Percentiles rank a stretch among this genome's conserved stretches.
These are phyloP conservation scores for Puffinus mauretanicus DNA, from an alignment of 2,113 vertebrate species.

Conservation along the genomic window DNA sequence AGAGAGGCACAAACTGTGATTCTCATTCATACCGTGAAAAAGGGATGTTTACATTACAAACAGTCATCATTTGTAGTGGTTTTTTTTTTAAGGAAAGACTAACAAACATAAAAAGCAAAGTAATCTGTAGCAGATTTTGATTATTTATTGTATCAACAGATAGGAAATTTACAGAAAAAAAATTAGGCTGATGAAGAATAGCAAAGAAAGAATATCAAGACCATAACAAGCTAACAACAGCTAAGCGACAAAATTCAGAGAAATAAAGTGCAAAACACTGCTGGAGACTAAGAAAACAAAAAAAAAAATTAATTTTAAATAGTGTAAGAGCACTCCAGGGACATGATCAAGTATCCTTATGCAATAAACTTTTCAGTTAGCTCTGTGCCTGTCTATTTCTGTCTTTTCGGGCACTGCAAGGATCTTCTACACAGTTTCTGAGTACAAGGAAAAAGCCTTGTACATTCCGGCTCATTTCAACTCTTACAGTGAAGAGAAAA, in stretches of 20 bases:
- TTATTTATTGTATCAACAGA: neutral
- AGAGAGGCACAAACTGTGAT: neutral
- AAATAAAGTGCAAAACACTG: neutral
- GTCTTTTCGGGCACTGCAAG: neutral
- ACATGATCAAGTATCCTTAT: neutral
- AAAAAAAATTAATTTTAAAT: neutral
- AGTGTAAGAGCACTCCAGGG: neutral
- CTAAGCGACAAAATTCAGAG: neutral
- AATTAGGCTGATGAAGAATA: neutral
- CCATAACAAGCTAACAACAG: neutral
- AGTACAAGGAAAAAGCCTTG: neutral
- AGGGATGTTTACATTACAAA: neutral
- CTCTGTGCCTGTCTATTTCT: neutral
- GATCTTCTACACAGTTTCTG: neutral
- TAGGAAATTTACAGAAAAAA: neutral
- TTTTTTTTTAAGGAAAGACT: neutral
- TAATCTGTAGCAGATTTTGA: neutral
- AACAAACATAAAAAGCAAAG: neutral
- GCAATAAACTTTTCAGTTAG: neutral
- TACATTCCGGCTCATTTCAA: neutral
- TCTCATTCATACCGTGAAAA: neutral
- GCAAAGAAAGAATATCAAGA: neutral
- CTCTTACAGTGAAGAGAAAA: neutral
- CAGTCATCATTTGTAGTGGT: neutral
- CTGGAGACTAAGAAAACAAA: neutral